Evolutionary conservation across 2,888 invertebrate genomes (phyloP), one percentile per base, ranked within the genome.

Genomic region (Arrhopalites spinosus): DNA sequence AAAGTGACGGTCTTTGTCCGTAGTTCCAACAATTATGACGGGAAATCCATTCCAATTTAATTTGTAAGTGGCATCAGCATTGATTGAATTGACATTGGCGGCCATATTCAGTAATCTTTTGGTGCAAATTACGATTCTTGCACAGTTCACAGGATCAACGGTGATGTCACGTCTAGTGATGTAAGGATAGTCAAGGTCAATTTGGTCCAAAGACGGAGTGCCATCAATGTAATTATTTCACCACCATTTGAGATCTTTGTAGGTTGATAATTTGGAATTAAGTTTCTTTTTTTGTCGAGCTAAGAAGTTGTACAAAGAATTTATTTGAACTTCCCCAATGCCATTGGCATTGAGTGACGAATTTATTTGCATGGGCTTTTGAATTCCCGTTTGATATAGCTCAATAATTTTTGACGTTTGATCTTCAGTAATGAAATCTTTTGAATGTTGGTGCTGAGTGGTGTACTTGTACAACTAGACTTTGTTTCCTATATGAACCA

Each of bases 1-100:
- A 59, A 78, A 78, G 13, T 20, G n/a, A 20, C 47, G 15, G 11
- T 70, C 43, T 63, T 43, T 70, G 50, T 78, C 78, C 1, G 64
- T 50, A 2, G 43, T 53, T 0, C 78, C 78, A 13, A 71, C 71
- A 0, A 78, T 27, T 0, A 78, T 36, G 1, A 75, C 59, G 0
- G 78, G 78, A 66, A 64, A 78, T 23, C 75, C 75, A 15, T 78
- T 30, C 69, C 70, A 72, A 11, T 45, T 69, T 11, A 78, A 23
- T 25, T 75, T 75, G 43, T 75, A 75, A 7, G 78, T 78, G 1
- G 75, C 69, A 36, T 75, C 78, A 1, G 75, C 73, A 15, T 73
- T 68, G 0, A 78, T 1, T 11, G 11, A 23, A 59, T 59, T 13
- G 2, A 27, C 7, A 7, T 59, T 3, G 25, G 27, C 59, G 13